Conservation (phyloP, 2,113 vertebrate genomes). For the Anoplopoma fimbria region DNA sequence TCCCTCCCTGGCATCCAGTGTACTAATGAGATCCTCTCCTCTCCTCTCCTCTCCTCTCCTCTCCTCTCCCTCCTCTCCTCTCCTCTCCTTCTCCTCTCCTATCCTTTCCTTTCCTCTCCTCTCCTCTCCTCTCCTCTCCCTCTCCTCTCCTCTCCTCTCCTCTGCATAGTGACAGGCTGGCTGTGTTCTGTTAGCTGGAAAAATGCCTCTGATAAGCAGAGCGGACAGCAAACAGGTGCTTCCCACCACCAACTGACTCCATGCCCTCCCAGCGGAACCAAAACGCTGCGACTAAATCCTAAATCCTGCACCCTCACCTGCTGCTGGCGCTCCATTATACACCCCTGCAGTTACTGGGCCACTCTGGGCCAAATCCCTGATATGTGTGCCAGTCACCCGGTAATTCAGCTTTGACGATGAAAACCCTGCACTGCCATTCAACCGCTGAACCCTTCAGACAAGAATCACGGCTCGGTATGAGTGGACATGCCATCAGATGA, state of each 20-base stretch:
- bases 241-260: too few species aligned
- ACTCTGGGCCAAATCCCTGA: slow-evolving; percentile 13
- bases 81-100: slow-evolving; percentile 9
- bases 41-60: slow-evolving; percentile 13
- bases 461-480: slow-evolving; percentile 2
- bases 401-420: slow-evolving; percentile 26
- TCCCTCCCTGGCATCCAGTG: slow-evolving; percentile 42
- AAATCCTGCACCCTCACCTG: slow-evolving; percentile 44
- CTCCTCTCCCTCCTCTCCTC: slow-evolving; percentile 16
- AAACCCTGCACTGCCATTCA: slow-evolving; percentile 34
- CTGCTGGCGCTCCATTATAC: slow-evolving; percentile 37
- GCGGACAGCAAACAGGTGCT: slow-evolving; percentile 67
- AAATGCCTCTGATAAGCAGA: slow-evolving; percentile 57
- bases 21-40: slow-evolving; percentile 29
- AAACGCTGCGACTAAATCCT: slow-evolving; percentile 52
- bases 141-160: slow-evolving; percentile 12
- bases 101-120: slow-evolving; percentile 4
- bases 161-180: slow-evolving; percentile 22
- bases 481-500: slow-evolving; percentile 7
- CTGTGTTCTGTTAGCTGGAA: slow-evolving; percentile 51
- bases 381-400: slow-evolving; percentile 36
- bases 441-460: slow-evolving; percentile 24
- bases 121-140: slow-evolving; percentile 18
- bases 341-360: slow-evolving; percentile 14
- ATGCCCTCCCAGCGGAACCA: slow-evolving; percentile 28